Percentiles rank a stretch among this genome's conserved stretches.
Evolutionary conservation across 2,888 invertebrate species (phyloP).

Genomic region (Selenia dentaria): DNA sequence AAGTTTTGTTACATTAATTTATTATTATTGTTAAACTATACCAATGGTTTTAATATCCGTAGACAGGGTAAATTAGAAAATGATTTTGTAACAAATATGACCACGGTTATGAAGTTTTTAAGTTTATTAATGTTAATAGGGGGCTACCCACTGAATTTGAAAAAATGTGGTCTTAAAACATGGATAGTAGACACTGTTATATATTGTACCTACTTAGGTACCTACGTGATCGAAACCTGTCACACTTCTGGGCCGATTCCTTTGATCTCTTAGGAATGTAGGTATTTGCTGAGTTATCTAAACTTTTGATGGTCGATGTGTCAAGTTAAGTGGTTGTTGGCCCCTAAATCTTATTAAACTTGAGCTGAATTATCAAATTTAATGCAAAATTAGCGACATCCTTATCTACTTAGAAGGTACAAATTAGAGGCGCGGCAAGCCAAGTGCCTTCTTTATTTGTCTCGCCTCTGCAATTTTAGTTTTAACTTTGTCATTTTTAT

Average conservation of each 20-base stretch:
- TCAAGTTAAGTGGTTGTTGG: too few relatives aligned
- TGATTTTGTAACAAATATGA: constrained; percentile 36
- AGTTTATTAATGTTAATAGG: constrained; percentile 1
- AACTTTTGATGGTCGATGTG: too few relatives aligned
- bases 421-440: constrained; percentile 26
- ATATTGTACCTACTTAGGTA: too few relatives aligned
- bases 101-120: constrained; percentile 12
- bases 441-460: constrained; percentile 34
- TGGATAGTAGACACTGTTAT: too few relatives aligned
- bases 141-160: constrained; percentile 1
- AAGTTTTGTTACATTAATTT: constrained; percentile 42
- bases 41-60: constrained; percentile 45
- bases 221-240: too few relatives aligned
- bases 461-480: constrained; percentile 15
- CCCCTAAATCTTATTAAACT: too few relatives aligned
- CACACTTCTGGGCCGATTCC: too few relatives aligned
- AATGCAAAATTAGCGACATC: constrained; percentile 9
- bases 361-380: constrained; percentile 21
- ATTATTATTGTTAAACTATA: constrained; percentile 44
- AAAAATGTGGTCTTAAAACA: background rate
- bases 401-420: background rate
- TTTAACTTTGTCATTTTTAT: constrained; percentile 16
- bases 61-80: constrained; percentile 66
- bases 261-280: too few relatives aligned
- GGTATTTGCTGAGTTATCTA: too few relatives aligned